phyloP scores from a whole-genome alignment of 2,113 vertebrate genomes.

The Gavialis gangeticus region DNA sequence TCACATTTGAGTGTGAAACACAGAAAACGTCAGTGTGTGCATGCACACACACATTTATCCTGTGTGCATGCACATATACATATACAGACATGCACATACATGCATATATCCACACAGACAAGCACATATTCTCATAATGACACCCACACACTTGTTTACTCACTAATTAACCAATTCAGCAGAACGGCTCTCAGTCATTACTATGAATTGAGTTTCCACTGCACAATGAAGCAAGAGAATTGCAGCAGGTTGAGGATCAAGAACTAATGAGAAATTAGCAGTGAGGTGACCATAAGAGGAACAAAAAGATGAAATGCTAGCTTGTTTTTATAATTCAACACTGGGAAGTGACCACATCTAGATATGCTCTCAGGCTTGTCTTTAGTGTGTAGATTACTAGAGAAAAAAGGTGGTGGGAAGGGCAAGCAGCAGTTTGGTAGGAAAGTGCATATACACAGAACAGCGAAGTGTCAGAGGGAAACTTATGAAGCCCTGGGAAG shows the following conservation, averaged over 20 bases:
- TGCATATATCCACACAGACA: background rate
- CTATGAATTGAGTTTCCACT: background rate
- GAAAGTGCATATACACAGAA: background rate
- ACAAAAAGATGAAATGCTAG: background rate
- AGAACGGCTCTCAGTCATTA: background rate
- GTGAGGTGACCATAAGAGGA: background rate
- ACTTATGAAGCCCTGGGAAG: background rate
- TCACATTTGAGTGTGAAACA: background rate
- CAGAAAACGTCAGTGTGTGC: background rate
- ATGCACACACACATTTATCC: background rate
- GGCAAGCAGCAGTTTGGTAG: background rate
- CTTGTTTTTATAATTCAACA: background rate
- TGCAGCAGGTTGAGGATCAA: background rate
- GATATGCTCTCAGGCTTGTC: background rate
- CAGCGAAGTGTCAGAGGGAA: background rate
- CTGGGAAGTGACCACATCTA: background rate
- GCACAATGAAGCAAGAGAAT: background rate
- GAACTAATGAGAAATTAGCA: background rate
- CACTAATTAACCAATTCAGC: background rate
- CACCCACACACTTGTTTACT: background rate
- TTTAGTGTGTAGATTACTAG: background rate
- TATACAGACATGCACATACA: no score
- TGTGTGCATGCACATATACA: no score
- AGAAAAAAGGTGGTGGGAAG: background rate
- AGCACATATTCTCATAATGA: background rate